These are phyloP conservation scores for Cephus cinctus DNA, from an alignment of 1,140 invertebrate genomes.

Conservation along the genomic window DNA sequence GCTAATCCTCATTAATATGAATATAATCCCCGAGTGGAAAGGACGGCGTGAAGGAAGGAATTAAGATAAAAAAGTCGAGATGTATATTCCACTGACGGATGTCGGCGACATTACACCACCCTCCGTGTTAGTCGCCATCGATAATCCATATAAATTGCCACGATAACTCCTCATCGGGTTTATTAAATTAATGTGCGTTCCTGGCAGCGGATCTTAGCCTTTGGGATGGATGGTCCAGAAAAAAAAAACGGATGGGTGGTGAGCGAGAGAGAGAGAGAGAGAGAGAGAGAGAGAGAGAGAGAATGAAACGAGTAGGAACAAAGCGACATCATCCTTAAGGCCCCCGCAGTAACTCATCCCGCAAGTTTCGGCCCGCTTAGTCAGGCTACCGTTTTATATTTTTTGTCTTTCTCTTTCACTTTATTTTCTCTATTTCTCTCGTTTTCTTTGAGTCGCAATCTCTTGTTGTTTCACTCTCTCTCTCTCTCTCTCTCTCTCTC, in stretches of 20 bases:
- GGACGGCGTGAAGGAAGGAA: not conserved
- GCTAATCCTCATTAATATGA: constrained; percentile 24
- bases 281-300: too few species aligned
- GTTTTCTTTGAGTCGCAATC: too few species aligned
- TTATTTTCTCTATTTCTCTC: too few species aligned
- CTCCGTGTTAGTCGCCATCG: constrained; percentile 13
- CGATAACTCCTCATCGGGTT: constrained; percentile 34
- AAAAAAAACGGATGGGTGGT: too few species aligned
- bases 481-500: not conserved
- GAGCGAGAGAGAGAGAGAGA: too few species aligned
- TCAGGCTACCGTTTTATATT: too few species aligned
- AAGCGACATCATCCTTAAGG: not conserved
- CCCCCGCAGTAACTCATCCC: constrained; percentile 27
- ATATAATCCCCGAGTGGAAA: constrained; percentile 20
- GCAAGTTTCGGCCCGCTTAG: constrained; percentile 23
- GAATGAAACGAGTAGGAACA: not conserved
- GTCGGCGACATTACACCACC: constrained; percentile 21
- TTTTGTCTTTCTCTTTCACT: too few species aligned
- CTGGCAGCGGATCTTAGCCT: too few species aligned
- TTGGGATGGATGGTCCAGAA: too few species aligned
- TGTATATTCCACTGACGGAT: constrained; percentile 18
- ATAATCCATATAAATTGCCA: constrained; percentile 35
- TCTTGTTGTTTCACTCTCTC: too few species aligned
- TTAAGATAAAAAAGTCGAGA: not conserved
- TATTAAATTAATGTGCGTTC: constrained; percentile 38